Evolutionary conservation across 2,888 invertebrate genomes (phyloP).

Genomic region (Drosophila phalerata): DNA sequence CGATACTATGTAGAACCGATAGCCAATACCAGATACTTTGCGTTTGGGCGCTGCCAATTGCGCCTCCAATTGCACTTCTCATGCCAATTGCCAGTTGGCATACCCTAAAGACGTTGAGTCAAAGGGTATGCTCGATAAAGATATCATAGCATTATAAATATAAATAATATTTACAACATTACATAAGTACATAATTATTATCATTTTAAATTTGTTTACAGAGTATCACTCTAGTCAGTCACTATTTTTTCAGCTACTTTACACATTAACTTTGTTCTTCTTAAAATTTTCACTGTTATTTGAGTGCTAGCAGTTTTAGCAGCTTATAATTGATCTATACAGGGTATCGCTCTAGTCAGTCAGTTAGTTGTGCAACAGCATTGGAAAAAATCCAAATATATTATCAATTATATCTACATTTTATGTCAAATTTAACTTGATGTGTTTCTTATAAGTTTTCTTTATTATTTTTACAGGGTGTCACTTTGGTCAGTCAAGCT

Average conservation of each 20-base stretch:
- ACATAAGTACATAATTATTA: too few species aligned
- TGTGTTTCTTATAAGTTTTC: not conserved
- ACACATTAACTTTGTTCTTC: not conserved
- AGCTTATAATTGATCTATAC: not conserved
- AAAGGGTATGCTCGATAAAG: not conserved
- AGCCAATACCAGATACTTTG: constrained; percentile 49
- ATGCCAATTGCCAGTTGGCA: not conserved
- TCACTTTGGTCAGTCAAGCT: not conserved
- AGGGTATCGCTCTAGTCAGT: not conserved
- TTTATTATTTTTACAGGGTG: not conserved
- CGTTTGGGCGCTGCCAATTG: constrained; percentile 20
- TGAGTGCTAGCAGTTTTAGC: not conserved
- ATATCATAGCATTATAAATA: not conserved
- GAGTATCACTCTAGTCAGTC: not conserved
- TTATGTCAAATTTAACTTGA: not conserved
- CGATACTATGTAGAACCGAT: constrained; percentile 45
- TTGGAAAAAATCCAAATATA: not conserved
- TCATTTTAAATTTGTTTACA: not conserved
- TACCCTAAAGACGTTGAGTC: not conserved
- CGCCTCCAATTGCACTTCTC: constrained; percentile 5
- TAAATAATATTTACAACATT: not conserved
- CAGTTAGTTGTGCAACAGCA: not conserved
- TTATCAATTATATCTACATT: not conserved
- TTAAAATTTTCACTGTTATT: not conserved
- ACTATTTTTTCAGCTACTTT: not conserved